phyloP scores from a whole-genome alignment of 1,140 invertebrate genomes.

The Holcopasites calliopsidis region DNA sequence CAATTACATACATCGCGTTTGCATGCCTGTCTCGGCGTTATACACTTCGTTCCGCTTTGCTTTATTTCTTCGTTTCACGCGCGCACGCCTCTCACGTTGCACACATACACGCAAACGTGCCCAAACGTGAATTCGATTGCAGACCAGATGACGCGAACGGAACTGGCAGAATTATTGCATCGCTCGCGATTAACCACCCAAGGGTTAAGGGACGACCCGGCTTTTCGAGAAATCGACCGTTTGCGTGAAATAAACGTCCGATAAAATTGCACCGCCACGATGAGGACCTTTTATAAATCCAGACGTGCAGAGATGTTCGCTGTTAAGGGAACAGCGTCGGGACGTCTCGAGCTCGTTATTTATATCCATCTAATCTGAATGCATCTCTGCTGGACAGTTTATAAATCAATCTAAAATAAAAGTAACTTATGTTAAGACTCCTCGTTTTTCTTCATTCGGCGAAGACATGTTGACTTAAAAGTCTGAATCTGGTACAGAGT shows the following conservation, averaged over 20 bases:
- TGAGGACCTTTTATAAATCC: conserved; percentile 13
- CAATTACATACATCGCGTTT: conserved; percentile 60
- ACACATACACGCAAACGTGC: conserved; percentile 2
- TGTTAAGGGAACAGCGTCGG: neutral
- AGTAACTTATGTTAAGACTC: neutral
- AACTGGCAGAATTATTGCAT: conserved; percentile 13
- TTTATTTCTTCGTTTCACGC: conserved; percentile 54
- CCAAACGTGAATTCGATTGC: neutral
- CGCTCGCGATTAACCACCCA: neutral
- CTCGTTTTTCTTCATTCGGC: no score
- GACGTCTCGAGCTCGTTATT: conserved; percentile 4
- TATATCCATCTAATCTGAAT: neutral
- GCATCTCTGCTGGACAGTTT: neutral
- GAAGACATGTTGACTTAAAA: no score
- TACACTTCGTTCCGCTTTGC: conserved; percentile 14
- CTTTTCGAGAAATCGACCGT: conserved; percentile 5
- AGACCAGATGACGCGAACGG: neutral
- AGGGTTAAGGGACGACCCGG: neutral
- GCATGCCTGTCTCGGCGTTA: conserved; percentile 49
- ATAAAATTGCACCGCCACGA: neutral
- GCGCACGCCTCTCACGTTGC: neutral
- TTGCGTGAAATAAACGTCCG: neutral
- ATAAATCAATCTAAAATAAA: neutral
- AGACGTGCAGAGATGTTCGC: neutral
- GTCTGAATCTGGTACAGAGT: no score